Evolutionary conservation across 2,113 vertebrate species (phyloP).

Genomic region (Ardeotis arabs): DNA sequence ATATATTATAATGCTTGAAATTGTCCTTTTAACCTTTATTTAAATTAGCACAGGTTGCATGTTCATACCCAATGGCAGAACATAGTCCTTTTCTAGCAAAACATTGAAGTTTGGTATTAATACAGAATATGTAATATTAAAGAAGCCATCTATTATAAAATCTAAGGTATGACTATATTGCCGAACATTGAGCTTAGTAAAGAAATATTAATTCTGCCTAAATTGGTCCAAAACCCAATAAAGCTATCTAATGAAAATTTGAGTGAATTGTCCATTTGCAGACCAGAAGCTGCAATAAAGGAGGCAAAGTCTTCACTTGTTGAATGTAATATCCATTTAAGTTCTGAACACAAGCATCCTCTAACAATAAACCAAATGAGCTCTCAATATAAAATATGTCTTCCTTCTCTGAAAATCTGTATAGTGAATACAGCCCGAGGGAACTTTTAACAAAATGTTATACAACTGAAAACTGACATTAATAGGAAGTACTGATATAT

Average conservation of each 20-base stretch:
- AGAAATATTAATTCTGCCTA: not conserved
- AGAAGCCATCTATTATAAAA: slow-evolving; percentile 25
- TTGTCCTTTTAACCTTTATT: slow-evolving; percentile 40
- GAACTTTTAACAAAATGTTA: slow-evolving; percentile 76
- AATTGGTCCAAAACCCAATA: not conserved
- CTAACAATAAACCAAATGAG: slow-evolving; percentile 47
- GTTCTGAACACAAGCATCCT: slow-evolving; percentile 22
- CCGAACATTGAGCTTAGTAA: not conserved
- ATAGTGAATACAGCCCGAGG: slow-evolving; percentile 68
- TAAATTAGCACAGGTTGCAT: slow-evolving; percentile 43
- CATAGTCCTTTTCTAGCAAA: slow-evolving; percentile 21
- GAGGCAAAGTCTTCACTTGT: not conserved
- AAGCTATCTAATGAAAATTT: not conserved
- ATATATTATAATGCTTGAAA: not conserved
- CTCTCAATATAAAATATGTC: slow-evolving; percentile 41
- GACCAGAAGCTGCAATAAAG: not conserved
- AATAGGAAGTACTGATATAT: slow-evolving; percentile 75
- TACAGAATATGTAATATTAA: not conserved
- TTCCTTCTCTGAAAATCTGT: slow-evolving; percentile 64
- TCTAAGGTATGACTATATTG: not conserved
- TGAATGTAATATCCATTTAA: not conserved
- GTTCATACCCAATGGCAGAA: slow-evolving; percentile 25
- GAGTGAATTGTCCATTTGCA: not conserved
- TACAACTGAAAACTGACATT: slow-evolving; percentile 78
- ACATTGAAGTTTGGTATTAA: slow-evolving; percentile 1